Conservation (phyloP, 1,140 invertebrate species). For the Drosophila littoralis region DNA sequence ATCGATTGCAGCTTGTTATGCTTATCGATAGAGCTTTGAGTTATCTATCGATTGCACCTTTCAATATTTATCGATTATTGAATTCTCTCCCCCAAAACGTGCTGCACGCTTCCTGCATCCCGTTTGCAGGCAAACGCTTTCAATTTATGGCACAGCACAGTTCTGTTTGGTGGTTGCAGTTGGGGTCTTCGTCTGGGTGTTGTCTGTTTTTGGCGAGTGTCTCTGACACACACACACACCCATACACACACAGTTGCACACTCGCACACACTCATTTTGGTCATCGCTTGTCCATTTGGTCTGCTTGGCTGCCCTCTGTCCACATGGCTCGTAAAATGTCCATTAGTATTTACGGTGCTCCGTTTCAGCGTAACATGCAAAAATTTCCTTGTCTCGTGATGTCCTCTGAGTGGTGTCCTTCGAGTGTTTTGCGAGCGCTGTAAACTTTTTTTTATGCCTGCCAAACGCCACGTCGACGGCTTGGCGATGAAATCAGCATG, state of each 20-base stretch:
- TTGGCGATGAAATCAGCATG: slow-evolving; percentile 10
- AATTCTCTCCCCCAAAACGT: not conserved
- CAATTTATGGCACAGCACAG: slow-evolving; percentile 15
- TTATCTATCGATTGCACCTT: not conserved
- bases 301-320: slow-evolving; percentile 21
- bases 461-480: slow-evolving; percentile 23
- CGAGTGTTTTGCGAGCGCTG: slow-evolving; percentile 24
- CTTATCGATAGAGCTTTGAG: not conserved
- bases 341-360: slow-evolving; percentile 78
- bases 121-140: slow-evolving; percentile 13
- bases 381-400: slow-evolving; percentile 37
- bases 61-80: slow-evolving; percentile 1
- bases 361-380: slow-evolving; percentile 70
- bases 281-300: slow-evolving; percentile 36
- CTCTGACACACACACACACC: slow-evolving; percentile 26
- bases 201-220: slow-evolving; percentile 40
- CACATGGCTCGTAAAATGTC: slow-evolving; percentile 74
- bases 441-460: slow-evolving; percentile 61
- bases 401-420: slow-evolving; percentile 42
- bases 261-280: not conserved
- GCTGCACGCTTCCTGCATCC: slow-evolving; percentile 48
- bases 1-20: not conserved
- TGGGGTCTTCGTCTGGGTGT: slow-evolving; percentile 18
- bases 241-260: not conserved
- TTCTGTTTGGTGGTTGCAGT: not conserved